Base-by-base conservation (phyloP, 2,797 vertebrate genomes). In the Typhlichthys eigenmanni region DNA sequence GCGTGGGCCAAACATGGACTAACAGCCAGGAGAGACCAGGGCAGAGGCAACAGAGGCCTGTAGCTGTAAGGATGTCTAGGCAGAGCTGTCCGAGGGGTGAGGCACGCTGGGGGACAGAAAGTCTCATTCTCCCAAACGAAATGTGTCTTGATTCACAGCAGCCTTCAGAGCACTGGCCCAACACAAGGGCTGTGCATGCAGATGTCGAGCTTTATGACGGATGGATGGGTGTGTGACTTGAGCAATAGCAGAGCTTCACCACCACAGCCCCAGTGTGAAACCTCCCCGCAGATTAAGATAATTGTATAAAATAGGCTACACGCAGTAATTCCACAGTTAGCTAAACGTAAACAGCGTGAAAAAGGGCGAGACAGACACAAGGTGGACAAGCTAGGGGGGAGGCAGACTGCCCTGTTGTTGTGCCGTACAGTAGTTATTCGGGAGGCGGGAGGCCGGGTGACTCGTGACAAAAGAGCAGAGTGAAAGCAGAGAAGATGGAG, bases 351-450 rank as follows among this genome's bases (percentile, higher is more conserved):
- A 38, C 29, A 65, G 62, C 58, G 66, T 34, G 62, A 16, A 19
- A 16, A 19, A 24, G 52, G 2, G 17, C 34, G 12, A 13, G 4
- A 13, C 6, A 1, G 9, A 8, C 54, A 61, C 63, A 63, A 6
- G 55, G 17, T 14, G 57, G 60, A 68, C 43, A 1, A 72, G 68
- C 16, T 46, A 29, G 38, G 46, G 49, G 24, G 62, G 48, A 65
- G 57, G 71, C 32, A 48, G 58, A 66, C 17, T 16, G 61, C 61
- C 59, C 16, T 69, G 66, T 69, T 68, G 60, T 79, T 60, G 63
- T 66, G 38, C 32, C 32, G 49, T 79, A 76, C 47, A 69, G 69
- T 70, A 73, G 81, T 85, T 82, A 84, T 68, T 84, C 70, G 71
- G 57, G 46, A 77, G 55, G 46, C 75, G 58, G 68, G 48, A 76